Evolutionary conservation across 1,140 invertebrate species (phyloP), one percentile per base, ranked within the genome.

Genomic region (Lasioglossum baleicum): DNA sequence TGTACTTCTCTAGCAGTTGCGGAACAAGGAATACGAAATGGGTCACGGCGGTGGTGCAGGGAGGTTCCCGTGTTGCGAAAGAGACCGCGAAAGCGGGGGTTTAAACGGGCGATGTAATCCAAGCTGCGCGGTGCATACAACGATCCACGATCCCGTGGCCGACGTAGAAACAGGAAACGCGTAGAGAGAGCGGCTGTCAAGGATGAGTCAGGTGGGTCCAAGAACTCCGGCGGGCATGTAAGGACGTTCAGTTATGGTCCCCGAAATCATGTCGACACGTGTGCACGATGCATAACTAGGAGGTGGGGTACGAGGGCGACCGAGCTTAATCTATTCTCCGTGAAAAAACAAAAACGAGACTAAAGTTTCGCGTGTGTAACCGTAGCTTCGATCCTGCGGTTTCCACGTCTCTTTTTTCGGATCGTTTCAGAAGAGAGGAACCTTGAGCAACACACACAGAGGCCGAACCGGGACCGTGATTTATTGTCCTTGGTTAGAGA

Each of bases 401-500:
- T 81, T 87, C 74, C 71, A 61, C 80, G 71, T 86, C 75, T 65
- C 75, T 75, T 82, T 80, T 81, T 84, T 78, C 78, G 79, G 65
- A 84, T 85, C 80, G 83, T 66, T 71, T 56, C 60, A 76, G 82
- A 70, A 83, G 77, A 81, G 69, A 81, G 69, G 64, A 86, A 86
- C 76, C 84, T 83, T 86, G 81, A 80, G 81, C 63, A 76, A 64
- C 69, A 56, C 51, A 44, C 11, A 64, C 69, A 58, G 20, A 61
- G 83, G 75, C 53, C 65, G 73, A 69, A 74, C 80, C 78, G 71
- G 72, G 56, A 68, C 79, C 86, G 79, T 84, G 85, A 87, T 87
- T 82, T 86, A 86, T 83, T 86, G 83, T 83, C 84, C 84, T 86
- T 86, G 84, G 73, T 73, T 58, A 80, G 70, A 86, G 76, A 80